phyloP scores from a whole-genome alignment of 2,888 invertebrate genomes.

The Tenthredo distinguenda region DNA sequence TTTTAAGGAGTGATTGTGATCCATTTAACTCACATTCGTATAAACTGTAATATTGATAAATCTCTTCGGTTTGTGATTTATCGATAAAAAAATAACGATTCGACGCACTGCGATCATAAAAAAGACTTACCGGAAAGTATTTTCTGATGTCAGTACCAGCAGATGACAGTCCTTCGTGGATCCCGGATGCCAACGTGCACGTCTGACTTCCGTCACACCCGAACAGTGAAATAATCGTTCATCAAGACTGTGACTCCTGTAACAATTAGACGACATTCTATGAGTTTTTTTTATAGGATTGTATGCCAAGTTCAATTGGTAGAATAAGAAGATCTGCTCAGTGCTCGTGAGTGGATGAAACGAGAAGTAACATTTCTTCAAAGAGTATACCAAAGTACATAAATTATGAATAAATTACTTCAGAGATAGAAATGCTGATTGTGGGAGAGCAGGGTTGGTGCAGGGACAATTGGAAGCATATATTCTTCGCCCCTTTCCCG shows the following conservation, averaged over 20 bases:
- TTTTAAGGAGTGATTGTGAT: conserved; percentile 76
- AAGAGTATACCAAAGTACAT: conserved; percentile 17
- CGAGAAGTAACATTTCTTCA: conserved; percentile 58
- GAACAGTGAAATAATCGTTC: conserved; percentile 86
- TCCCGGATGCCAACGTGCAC: conserved; percentile 93
- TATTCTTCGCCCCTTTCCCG: conserved; percentile 37
- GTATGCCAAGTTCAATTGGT: not conserved
- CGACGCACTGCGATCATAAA: not conserved
- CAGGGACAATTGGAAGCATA: conserved; percentile 46
- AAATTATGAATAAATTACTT: conserved; percentile 42
- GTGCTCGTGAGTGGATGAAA: conserved; percentile 55
- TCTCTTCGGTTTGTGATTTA: not conserved
- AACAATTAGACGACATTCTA: conserved; percentile 65
- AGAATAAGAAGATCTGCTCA: conserved; percentile 55
- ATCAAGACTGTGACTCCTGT: conserved; percentile 87
- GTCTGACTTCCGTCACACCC: conserved; percentile 85
- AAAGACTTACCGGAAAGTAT: conserved; percentile 86
- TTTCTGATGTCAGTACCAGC: conserved; percentile 91
- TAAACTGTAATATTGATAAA: conserved; percentile 68
- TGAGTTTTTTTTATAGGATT: not conserved
- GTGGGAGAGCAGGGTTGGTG: conserved; percentile 17
- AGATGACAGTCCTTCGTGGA: conserved; percentile 88
- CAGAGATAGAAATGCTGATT: conserved; percentile 49
- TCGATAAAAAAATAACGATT: not conserved
- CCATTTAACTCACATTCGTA: conserved; percentile 74